These are phyloP conservation scores for Pediacus dermestoides DNA, from an alignment of 2,888 invertebrate species.

Conservation along the genomic window DNA sequence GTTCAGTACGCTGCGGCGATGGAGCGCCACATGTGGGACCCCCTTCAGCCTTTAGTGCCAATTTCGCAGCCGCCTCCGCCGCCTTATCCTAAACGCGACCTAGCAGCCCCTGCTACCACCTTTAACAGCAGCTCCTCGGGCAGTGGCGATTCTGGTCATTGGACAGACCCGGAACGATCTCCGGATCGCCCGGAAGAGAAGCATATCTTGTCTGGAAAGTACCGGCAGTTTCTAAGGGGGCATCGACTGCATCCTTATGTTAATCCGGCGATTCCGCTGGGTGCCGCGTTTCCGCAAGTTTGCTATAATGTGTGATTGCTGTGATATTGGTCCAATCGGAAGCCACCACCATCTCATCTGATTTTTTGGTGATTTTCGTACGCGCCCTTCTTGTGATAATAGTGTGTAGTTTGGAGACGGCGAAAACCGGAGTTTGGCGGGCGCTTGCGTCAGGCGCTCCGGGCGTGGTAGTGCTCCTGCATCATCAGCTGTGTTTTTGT, in stretches of 20 bases:
- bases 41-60: conserved; percentile 45
- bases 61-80: conserved; percentile 38
- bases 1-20: conserved; percentile 27
- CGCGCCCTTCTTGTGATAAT: conserved; percentile 51
- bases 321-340: conserved; percentile 37
- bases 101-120: conserved; percentile 48
- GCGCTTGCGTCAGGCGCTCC: conserved; percentile 43
- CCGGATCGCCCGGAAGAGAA: conserved; percentile 48
- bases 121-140: conserved; percentile 42
- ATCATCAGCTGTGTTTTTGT: conserved; percentile 45
- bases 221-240: conserved; percentile 57
- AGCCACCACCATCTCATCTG: conserved; percentile 37
- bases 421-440: conserved; percentile 16
- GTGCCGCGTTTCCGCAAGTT: conserved; percentile 56
- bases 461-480: conserved; percentile 49
- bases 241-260: conserved; percentile 59
- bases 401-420: conserved; percentile 45
- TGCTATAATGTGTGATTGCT: conserved; percentile 61
- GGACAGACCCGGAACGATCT: conserved; percentile 46
- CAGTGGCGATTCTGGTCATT: conserved; percentile 44
- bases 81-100: conserved; percentile 43
- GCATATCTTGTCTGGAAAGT: conserved; percentile 53
- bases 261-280: conserved; percentile 49
- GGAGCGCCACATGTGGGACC: conserved; percentile 42
- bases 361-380: conserved; percentile 42